Conservation (phyloP, 2,113 vertebrate genomes). For the Acrocephalus kingi region DNA sequence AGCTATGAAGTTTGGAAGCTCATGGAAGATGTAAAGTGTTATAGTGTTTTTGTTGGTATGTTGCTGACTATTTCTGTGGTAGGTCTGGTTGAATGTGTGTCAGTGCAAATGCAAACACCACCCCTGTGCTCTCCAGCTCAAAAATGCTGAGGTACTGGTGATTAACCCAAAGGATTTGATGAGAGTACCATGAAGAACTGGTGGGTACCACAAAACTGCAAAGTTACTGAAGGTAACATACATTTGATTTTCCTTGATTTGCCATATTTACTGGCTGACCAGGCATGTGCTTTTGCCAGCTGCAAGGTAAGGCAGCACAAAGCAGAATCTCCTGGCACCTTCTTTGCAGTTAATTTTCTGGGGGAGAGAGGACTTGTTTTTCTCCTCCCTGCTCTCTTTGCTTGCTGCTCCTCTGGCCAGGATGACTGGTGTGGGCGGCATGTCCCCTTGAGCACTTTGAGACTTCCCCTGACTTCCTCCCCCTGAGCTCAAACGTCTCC, state of each 20-base stretch:
- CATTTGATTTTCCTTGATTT: background rate
- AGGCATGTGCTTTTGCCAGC: rapidly evolving
- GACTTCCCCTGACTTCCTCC: constrained; percentile 17
- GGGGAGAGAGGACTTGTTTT: background rate
- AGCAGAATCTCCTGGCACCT: background rate
- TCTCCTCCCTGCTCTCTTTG: background rate
- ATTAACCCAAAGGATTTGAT: background rate
- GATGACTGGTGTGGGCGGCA: background rate
- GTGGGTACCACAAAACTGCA: background rate
- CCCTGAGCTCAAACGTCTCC: background rate
- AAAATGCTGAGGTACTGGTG: background rate
- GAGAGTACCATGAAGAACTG: background rate
- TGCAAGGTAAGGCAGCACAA: background rate
- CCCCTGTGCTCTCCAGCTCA: background rate
- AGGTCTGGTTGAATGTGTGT: background rate
- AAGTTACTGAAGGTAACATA: background rate
- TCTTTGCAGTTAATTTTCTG: background rate
- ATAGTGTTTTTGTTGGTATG: background rate
- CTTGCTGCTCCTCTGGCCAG: background rate
- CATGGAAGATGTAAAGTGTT: background rate
- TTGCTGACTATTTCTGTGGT: background rate
- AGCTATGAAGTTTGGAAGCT: background rate
- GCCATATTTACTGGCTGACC: background rate
- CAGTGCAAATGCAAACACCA: background rate
- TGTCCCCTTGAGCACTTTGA: background rate